A percentile compares a stretch with the other conserved stretches of the same genome.
phyloP scores from a whole-genome alignment of 2,113 vertebrate genomes.

The Engraulis encrasicolus region DNA sequence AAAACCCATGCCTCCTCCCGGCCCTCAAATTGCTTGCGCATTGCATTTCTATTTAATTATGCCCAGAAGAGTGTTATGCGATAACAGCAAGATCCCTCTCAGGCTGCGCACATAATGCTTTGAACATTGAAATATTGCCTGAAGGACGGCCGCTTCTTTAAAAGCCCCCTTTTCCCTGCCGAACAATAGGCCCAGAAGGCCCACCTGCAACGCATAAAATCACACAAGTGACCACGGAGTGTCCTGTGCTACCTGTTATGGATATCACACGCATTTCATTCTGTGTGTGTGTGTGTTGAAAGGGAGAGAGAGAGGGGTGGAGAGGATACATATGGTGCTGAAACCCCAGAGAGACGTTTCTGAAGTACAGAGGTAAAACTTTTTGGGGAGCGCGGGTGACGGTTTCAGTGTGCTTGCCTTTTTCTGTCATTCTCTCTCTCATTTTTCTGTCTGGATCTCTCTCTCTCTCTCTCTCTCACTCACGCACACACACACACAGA shows the following conservation, averaged over 20 bases:
- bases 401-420: too few relatives aligned
- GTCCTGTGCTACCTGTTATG: not conserved
- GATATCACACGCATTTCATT: not conserved
- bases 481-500: not conserved
- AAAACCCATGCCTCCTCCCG: slow-evolving; percentile 49
- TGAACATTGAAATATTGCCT: slow-evolving; percentile 63
- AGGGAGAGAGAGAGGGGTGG: too few relatives aligned
- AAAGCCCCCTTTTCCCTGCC: slow-evolving; percentile 50
- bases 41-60: slow-evolving; percentile 77
- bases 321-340: not conserved
- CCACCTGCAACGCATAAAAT: slow-evolving; percentile 50
- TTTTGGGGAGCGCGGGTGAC: not conserved
- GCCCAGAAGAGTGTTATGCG: slow-evolving; percentile 70
- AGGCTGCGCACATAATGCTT: slow-evolving; percentile 60
- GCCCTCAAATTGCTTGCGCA: slow-evolving; percentile 74
- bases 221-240: slow-evolving; percentile 36
- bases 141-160: slow-evolving; percentile 48
- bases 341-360: not conserved
- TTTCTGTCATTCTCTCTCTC: too few relatives aligned
- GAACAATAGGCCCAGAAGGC: slow-evolving; percentile 55
- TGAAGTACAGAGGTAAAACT: not conserved
- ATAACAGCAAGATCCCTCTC: slow-evolving; percentile 72
- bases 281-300: not conserved
- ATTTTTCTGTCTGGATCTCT: too few relatives aligned
- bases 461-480: not conserved